Evolutionary conservation across 2,113 vertebrate genomes (phyloP).

Genomic region (Apteryx mantelli): DNA sequence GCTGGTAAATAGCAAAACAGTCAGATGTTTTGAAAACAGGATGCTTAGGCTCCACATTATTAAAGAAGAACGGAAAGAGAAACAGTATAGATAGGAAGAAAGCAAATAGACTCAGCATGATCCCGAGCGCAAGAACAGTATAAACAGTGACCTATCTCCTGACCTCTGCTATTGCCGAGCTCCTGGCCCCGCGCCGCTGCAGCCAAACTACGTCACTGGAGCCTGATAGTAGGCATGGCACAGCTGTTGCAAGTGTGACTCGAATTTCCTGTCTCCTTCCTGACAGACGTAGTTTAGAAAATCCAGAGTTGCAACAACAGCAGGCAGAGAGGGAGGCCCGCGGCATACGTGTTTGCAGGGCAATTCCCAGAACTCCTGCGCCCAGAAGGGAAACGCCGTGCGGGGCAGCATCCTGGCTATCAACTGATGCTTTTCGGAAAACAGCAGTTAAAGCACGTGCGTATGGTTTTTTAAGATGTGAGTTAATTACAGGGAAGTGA

Average conservation of each 20-base stretch:
- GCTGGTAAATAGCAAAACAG: conserved; percentile 27
- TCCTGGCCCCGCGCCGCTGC: conserved; percentile 79
- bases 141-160: conserved; percentile 82
- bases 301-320: conserved; percentile 85
- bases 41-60: conserved; percentile 71
- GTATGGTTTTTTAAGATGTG: not conserved
- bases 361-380: conserved; percentile 16
- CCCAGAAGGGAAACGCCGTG: not conserved
- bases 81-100: conserved; percentile 78
- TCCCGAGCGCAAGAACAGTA: conserved; percentile 58
- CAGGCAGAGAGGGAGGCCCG: conserved; percentile 42
- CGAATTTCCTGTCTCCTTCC: conserved; percentile 97
- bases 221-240: conserved; percentile 81
- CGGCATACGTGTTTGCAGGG: not conserved
- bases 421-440: conserved; percentile 12
- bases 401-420: not conserved
- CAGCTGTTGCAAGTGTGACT: conserved; percentile 88
- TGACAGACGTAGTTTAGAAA: conserved; percentile 84
- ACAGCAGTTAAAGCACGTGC: not conserved
- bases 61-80: conserved; percentile 83
- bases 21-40: conserved; percentile 85
- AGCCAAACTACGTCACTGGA: conserved; percentile 79
- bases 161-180: conserved; percentile 77
- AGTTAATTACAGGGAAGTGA: not conserved
- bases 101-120: conserved; percentile 72